Evolutionary conservation across 1,140 invertebrate genomes (phyloP), one percentile per base, ranked within the genome.

Genomic region (Polyergus mexicanus): DNA sequence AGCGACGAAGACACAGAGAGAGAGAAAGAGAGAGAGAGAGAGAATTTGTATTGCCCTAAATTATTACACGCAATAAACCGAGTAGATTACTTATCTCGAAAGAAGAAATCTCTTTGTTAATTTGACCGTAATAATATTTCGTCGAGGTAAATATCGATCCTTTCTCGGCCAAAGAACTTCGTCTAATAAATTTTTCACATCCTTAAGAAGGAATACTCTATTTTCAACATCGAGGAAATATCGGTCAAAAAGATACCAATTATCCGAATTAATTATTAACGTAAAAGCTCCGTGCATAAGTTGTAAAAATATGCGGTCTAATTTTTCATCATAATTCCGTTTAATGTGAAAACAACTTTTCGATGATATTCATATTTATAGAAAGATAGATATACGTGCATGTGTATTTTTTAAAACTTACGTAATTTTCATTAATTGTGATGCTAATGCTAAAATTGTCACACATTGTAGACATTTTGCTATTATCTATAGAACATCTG

Each of bases 51-150:
- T 77, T 35, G 51, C 22, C 10, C 47, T 74, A 63, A 86, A 86
- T 84, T 87, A 80, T 51, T 35, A 25, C 35, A 19, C 51, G 51
- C 47, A 35, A 86, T 78, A 32, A 85, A 87, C 51, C 32, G 41
- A 47, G n/a, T 63, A 47, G 54, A 44, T 51, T 58, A 86, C 68
- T 71, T 58, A 80, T 80, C 65, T 56, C 35, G 16, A 13, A 56
- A 80, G 77, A 80, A 58, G 69, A 56, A 80, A 41, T 22, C 19
- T 3, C 19, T 51, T 51, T 13, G 35, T 80, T 80, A 69, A 80
- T 80, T 71, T 56, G 65, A 80, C 35, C 65, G 65, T 62, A 28
- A 78, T 66, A 66, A 66, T 51, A 66, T 66, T 78, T 78, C 35
- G 47, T 60, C 25, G 66, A 44, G 35, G 11, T 32, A 44, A 58